Conservation (phyloP, 2,797 vertebrate species). For the Clarias laeviceps region DNA sequence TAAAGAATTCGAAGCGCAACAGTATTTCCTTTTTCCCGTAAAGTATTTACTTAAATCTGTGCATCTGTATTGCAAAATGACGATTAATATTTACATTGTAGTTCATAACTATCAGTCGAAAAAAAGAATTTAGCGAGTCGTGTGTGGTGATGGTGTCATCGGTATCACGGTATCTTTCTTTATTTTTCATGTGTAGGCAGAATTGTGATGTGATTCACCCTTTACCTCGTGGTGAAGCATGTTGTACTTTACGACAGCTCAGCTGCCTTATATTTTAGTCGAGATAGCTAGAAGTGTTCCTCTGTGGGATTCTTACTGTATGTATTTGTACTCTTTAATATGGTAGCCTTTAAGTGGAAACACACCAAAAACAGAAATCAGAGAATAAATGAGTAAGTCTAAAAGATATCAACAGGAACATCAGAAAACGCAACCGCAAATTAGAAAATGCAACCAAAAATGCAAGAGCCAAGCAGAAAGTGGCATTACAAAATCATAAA, state of each 20-base stretch:
- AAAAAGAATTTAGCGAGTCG: neutral
- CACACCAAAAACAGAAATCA: neutral
- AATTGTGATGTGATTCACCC: constrained; percentile 41
- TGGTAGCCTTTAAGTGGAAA: neutral
- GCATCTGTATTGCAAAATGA: constrained; percentile 36
- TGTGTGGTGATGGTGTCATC: constrained; percentile 19
- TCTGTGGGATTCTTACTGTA: constrained; percentile 32
- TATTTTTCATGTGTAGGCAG: constrained; percentile 15
- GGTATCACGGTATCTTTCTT: neutral
- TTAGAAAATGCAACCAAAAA: neutral
- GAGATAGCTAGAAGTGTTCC: constrained; percentile 54
- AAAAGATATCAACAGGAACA: neutral
- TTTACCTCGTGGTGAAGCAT: constrained; percentile 47
- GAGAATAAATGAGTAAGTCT: neutral
- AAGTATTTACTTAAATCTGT: constrained; percentile 28
- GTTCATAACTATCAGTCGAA: constrained; percentile 26
- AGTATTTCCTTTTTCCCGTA: constrained; percentile 11
- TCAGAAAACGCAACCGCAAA: neutral
- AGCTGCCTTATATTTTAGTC: constrained; percentile 62
- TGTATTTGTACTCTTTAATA: constrained; percentile 51
- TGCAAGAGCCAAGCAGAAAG: neutral
- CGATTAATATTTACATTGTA: constrained; percentile 23
- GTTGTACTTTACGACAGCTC: constrained; percentile 56
- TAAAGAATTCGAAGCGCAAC: constrained; percentile 29
- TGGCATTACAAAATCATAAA: neutral